Evolutionary conservation across 2,113 vertebrate genomes (phyloP), one percentile per base, ranked within the genome.

Genomic region (Lathamus discolor): DNA sequence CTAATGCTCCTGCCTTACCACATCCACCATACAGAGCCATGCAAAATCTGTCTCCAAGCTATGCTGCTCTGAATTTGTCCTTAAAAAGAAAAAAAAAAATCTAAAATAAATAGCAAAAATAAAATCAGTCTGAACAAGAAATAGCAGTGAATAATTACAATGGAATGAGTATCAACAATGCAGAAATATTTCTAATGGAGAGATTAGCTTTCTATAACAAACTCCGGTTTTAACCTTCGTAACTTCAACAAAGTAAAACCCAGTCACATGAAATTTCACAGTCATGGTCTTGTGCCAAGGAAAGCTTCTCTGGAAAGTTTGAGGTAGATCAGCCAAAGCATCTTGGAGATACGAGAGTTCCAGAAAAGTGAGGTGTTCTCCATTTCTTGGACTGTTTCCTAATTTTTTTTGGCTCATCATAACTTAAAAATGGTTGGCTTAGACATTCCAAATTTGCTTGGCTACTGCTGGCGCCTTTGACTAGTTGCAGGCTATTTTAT

Each of bases 221-320:
- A 72, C 63, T 83, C 70, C 8, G 27, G 44, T 43, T 92, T 86
- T 87, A 93, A 91, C 77, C 83, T 94, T 89, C 54, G 0, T 89
- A 95, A 94, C 49, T 92, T 94, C 70, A 95, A 86, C 91, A 83
- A 93, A 93, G 70, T 83, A 86, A 88, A 95, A 92, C n/a, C 23
- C n/a, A 85, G 83, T 57, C 86, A 93, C 91, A 91, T 83, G 86
- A 92, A 95, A 94, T 93, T 96, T 95, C 86, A 93, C 84, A 94
- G 83, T 37, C 15, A 3, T 75, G 61, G 76, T 88, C 66, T 91
- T 57, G 24, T 69, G 94, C 94, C 94, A 96, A 95, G 68, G 79
- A 97, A 95, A 97, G 95, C 93, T 95, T 80, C 72, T 90, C 85
- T 96, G 93, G 91, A 97, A 96, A 97, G 86, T 95, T 2, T 95